Evolutionary conservation across 2,113 vertebrate genomes (phyloP), one percentile per base, ranked within the genome.

Genomic region (Emydura subglobosa): DNA sequence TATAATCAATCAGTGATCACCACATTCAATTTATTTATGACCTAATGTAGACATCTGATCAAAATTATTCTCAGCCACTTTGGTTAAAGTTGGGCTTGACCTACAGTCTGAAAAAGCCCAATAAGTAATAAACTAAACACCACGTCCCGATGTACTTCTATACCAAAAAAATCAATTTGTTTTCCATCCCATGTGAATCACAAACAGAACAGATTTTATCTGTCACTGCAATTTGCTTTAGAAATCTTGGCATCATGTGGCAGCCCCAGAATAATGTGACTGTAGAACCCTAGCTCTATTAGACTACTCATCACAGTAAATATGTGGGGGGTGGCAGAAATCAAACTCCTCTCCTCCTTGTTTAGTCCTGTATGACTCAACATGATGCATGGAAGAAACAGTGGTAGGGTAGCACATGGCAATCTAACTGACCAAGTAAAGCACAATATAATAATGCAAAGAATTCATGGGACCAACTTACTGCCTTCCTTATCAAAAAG

Each of bases 21-120:
- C 91, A 82, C 95, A 91, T 91, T 95, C 83, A 59, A 93, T 96
- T 96, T 93, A 88, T 0, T 0, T 76, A 83, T 44, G 89, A 95
- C 90, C 93, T 96, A 39, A 39, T 96, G 34, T 94, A 96, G 86
- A 82, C 83, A 85, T 39, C 27, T 0, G 1, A 94, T 78, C 83
- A 93, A 88, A 97, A 95, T 76, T 59, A 93, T 90, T 90, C 95
- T 85, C 29, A 91, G 65, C 86, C 65, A 51, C 34, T 95, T 90
- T 31, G 17, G 83, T 86, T 91, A 91, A 95, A 29, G 85, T 86
- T 94, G 89, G 85, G 39, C 79, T 90, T 93, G 89, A 96, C 91
- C 94, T 90, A 83, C 39, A 94, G 90, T 88, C 74, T 59, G 34
- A 81, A 83, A 49, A 85, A 92, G 65, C 50, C 83, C 83, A 93